Evolutionary conservation across 2,888 invertebrate species (phyloP).

Genomic region (Sympetrum striolatum): DNA sequence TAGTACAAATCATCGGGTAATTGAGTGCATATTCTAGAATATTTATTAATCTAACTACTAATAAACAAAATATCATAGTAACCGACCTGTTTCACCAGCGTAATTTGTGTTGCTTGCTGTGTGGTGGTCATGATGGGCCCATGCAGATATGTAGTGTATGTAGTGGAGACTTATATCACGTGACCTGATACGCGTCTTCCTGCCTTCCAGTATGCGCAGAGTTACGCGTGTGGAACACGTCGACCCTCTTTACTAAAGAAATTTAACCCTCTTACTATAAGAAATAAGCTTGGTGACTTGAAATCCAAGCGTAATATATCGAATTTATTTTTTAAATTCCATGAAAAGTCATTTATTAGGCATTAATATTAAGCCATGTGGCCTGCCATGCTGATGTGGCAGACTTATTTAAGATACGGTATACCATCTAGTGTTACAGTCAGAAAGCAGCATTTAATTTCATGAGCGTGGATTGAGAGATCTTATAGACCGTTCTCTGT

Average conservation of each 20-base stretch:
- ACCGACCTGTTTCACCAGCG: slow-evolving; percentile 70
- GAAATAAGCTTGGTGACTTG: neutral
- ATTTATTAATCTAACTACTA: neutral
- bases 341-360: neutral
- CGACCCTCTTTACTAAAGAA: neutral
- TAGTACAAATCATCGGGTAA: neutral
- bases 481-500: no score
- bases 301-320: neutral
- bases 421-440: slow-evolving; percentile 23
- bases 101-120: slow-evolving; percentile 62
- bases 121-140: slow-evolving; percentile 56
- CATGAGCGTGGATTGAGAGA: neutral
- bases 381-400: slow-evolving; percentile 40
- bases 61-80: neutral
- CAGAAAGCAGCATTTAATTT: neutral
- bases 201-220: slow-evolving; percentile 40
- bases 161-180: slow-evolving; percentile 48
- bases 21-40: neutral
- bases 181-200: slow-evolving; percentile 48
- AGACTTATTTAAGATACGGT: neutral
- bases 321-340: neutral
- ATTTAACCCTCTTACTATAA: neutral
- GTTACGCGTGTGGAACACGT: neutral
- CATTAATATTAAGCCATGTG: slow-evolving; percentile 11
- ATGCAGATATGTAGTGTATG: slow-evolving; percentile 49